Percentiles rank a stretch among this genome's conserved stretches.
phyloP scores from a whole-genome alignment of 2,888 invertebrate genomes.

The Hedya salicella region DNA sequence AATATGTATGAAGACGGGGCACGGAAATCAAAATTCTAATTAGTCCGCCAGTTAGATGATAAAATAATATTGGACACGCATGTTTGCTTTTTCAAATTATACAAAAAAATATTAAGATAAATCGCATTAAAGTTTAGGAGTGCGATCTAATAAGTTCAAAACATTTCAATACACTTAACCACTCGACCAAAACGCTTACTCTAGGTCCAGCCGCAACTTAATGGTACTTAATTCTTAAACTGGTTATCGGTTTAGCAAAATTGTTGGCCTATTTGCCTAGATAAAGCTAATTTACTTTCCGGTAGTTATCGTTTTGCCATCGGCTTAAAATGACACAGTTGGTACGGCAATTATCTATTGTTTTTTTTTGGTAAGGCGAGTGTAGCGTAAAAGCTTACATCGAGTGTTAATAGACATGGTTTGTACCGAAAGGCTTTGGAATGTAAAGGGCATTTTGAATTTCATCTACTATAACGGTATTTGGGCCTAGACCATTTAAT shows the following conservation, averaged over 20 bases:
- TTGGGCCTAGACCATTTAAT: background rate
- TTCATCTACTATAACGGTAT: background rate
- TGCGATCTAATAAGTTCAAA: background rate
- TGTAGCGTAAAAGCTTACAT: constrained; percentile 19
- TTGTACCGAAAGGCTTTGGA: background rate
- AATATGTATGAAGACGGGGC: no score
- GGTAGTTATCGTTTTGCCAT: constrained; percentile 33
- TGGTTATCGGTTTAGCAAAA: constrained; percentile 49
- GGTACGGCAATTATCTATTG: constrained; percentile 25
- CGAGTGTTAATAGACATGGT: constrained; percentile 3
- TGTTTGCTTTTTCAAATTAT: no score
- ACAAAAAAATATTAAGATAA: no score
- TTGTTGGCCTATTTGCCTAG: constrained; percentile 54
- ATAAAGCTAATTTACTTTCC: constrained; percentile 43
- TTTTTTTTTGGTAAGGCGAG: constrained; percentile 31
- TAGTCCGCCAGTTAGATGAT: no score
- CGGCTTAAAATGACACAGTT: constrained; percentile 38
- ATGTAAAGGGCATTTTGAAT: background rate
- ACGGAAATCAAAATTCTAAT: no score
- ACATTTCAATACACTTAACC: constrained; percentile 24
- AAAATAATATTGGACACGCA: no score
- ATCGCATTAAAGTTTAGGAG: no score
- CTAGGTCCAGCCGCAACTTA: constrained; percentile 31
- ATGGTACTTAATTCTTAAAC: constrained; percentile 45
- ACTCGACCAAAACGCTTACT: constrained; percentile 26